Evolutionary conservation across 35 echinoderm and acorn worm species (phyloP).

Genomic region (Hemicentrotus pulcherrimus): DNA sequence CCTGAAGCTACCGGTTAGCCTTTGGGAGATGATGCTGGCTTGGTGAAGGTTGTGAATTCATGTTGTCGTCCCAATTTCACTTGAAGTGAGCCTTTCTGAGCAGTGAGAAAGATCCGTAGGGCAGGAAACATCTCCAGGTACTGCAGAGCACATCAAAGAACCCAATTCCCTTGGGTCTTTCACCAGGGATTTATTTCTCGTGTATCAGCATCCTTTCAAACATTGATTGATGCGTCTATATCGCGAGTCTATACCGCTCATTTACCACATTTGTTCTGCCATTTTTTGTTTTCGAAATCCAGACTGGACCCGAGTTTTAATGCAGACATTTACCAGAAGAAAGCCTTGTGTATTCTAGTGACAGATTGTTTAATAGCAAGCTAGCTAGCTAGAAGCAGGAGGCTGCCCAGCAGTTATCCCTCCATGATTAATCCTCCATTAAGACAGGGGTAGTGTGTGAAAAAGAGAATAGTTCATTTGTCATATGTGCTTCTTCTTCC

Average conservation of each 20-base stretch:
- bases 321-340: not conserved
- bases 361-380: not conserved
- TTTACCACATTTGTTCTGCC: not conserved
- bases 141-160: not conserved
- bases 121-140: not conserved
- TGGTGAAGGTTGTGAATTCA: not conserved
- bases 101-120: not conserved
- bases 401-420: not conserved
- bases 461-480: not conserved
- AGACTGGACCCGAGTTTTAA: not conserved
- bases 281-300: not conserved
- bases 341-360: not conserved
- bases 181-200: not conserved
- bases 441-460: not conserved
- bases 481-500: not conserved
- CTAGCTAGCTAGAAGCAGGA: not conserved
- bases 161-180: not conserved
- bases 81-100: not conserved
- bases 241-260: not conserved
- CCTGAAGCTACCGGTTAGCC: not conserved
- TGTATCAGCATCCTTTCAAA: not conserved
- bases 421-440: not conserved
- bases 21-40: not conserved
- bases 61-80: not conserved
- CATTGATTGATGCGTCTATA: constrained; percentile 5